Percentiles rank a stretch among this genome's conserved stretches.
phyloP scores from a whole-genome alignment of 1,140 invertebrate species.

The Cherax quadricarinatus region DNA sequence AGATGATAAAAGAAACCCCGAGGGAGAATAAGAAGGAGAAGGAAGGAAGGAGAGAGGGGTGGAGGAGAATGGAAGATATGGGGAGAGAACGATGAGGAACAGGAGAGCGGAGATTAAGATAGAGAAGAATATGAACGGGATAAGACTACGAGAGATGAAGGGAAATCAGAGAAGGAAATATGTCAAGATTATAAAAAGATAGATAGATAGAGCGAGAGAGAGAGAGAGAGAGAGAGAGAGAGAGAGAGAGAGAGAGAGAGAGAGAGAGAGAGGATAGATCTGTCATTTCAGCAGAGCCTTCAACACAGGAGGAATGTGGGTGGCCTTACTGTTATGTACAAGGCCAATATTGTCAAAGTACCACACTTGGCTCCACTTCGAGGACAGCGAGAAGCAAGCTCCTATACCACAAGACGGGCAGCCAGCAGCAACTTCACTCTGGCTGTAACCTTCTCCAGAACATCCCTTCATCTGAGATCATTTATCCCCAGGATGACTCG shows the following conservation, averaged over 20 bases:
- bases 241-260: neutral
- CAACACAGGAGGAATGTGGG: too few species aligned
- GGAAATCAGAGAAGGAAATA: neutral
- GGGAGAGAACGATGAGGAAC: neutral
- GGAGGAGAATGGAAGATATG: too few species aligned
- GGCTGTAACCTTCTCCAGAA: too few species aligned
- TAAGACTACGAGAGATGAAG: neutral
- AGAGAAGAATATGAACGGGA: neutral
- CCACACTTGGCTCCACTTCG: too few species aligned
- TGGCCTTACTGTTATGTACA: too few species aligned
- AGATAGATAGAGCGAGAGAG: neutral
- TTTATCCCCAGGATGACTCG: too few species aligned
- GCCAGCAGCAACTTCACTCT: too few species aligned
- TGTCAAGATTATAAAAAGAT: neutral
- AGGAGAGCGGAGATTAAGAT: neutral
- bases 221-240: neutral
- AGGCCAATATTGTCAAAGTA: too few species aligned
- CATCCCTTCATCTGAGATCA: too few species aligned
- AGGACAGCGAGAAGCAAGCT: too few species aligned
- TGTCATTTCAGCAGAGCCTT: too few species aligned
- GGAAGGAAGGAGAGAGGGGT: neutral
- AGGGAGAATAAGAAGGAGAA: neutral
- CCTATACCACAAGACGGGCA: too few species aligned
- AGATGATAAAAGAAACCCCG: neutral
- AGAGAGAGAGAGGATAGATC: neutral